A percentile compares a stretch with the other conserved stretches of the same genome.
Conservation (phyloP, 30 jellyfish, hydroid and myxozoan genomes). For the Pseudorhiza aurosa region DNA sequence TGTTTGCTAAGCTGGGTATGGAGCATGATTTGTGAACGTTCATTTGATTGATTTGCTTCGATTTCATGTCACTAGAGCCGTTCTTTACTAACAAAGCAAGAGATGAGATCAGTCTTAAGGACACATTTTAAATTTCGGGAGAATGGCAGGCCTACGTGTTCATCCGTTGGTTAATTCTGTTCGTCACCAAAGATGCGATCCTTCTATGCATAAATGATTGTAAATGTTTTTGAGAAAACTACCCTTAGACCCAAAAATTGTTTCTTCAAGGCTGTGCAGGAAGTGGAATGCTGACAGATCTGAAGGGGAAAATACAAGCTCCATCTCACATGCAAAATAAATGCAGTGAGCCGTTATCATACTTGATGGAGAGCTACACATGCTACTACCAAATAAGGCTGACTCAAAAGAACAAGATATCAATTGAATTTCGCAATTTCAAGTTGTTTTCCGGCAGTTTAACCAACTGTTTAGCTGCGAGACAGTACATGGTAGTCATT, state of each 20-base stretch:
- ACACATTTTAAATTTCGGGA: no score
- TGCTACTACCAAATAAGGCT: conserved; percentile 16
- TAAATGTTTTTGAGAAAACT: no score
- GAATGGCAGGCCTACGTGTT: no score
- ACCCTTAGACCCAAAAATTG: neutral
- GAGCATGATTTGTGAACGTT: no score
- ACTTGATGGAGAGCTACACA: neutral
- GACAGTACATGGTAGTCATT: neutral
- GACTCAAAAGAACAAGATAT: neutral
- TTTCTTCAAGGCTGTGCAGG: conserved; percentile 6
- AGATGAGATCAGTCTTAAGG: no score
- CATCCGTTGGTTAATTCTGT: no score
- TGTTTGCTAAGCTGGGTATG: no score
- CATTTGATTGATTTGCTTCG: no score
- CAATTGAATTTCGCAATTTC: conserved; percentile 1
- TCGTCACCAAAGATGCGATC: no score
- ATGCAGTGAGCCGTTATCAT: neutral
- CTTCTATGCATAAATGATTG: no score
- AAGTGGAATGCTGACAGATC: neutral
- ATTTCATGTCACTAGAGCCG: no score
- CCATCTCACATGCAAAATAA: neutral
- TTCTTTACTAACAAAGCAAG: no score
- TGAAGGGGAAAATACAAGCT: neutral
- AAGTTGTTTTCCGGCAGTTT: neutral
- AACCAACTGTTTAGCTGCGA: conserved; percentile 1